These are phyloP conservation scores for Scophthalmus maximus DNA, from an alignment of 2,113 vertebrate species.

Conservation along the genomic window DNA sequence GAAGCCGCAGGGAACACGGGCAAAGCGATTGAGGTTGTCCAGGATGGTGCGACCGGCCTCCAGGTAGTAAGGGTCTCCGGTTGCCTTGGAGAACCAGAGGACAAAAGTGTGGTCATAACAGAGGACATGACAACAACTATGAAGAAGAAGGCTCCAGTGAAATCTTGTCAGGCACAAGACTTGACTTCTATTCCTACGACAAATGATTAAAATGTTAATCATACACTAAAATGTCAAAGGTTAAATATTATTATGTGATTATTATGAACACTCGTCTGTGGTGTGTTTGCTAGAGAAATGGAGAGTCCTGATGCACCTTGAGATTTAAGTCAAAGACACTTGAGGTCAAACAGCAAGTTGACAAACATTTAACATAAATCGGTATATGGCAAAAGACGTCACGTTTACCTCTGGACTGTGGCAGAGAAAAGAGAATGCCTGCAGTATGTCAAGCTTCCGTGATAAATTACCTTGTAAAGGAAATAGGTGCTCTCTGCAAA, in stretches of 20 bases:
- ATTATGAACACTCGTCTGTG: not conserved
- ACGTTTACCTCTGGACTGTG: not conserved
- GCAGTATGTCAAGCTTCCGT: constrained; percentile 22
- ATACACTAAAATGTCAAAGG: constrained; percentile 2
- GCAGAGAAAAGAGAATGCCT: constrained; percentile 6
- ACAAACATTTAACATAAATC: not conserved
- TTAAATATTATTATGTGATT: not conserved
- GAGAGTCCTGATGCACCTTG: not conserved
- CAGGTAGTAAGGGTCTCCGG: constrained; percentile 96
- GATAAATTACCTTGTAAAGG: constrained; percentile 92
- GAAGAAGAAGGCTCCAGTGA: not conserved
- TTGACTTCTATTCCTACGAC: not conserved
- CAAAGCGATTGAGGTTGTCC: constrained; percentile 98
- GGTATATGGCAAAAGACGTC: not conserved
- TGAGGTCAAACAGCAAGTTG: not conserved
- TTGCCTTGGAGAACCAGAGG: constrained; percentile 84
- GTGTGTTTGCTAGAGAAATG: constrained; percentile 1
- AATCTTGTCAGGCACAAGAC: not conserved
- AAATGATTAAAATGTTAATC: not conserved
- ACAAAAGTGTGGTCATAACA: not conserved
- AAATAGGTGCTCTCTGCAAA: constrained; percentile 99
- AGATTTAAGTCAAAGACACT: not conserved
- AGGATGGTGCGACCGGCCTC: constrained; percentile 97
- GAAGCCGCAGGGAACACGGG: constrained; percentile 96
- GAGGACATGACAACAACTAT: not conserved